These are phyloP conservation scores for Pristiophorus japonicus DNA, from an alignment of 2,113 vertebrate species.

Conservation along the genomic window DNA sequence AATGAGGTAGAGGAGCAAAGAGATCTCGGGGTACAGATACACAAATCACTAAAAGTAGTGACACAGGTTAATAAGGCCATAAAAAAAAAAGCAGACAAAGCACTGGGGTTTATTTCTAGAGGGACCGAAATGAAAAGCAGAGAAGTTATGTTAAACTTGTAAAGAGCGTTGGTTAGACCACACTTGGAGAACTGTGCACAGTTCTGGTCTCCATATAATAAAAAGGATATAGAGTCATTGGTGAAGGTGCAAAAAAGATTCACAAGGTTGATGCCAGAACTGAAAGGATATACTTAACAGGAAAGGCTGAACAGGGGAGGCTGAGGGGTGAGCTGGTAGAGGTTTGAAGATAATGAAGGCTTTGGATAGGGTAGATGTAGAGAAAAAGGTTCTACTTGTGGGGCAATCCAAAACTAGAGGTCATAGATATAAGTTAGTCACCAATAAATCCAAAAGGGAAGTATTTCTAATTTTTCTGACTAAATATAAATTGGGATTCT, in stretches of 20 bases:
- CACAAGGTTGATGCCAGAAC: neutral
- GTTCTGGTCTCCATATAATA: neutral
- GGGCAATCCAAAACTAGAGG: neutral
- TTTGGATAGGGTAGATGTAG: neutral
- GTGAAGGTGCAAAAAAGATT: neutral
- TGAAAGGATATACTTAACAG: neutral
- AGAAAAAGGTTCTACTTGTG: neutral
- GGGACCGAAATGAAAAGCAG: neutral
- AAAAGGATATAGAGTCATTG: neutral
- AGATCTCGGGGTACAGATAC: too few relatives aligned
- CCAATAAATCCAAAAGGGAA: neutral
- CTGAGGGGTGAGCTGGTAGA: neutral
- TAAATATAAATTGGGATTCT: slow-evolving; percentile 35
- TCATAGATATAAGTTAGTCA: neutral
- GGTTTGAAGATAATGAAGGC: neutral
- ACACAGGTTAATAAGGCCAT: too few relatives aligned
- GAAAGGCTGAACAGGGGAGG: neutral
- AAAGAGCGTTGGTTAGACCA: neutral
- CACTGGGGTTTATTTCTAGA: too few relatives aligned
- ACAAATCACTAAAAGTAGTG: too few relatives aligned
- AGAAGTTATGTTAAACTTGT: neutral
- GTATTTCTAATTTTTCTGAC: slow-evolving; percentile 28
- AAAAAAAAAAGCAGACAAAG: too few relatives aligned
- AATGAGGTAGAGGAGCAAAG: too few relatives aligned
- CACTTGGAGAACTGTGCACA: neutral